Percentiles rank a stretch among this genome's conserved stretches.
phyloP scores from a whole-genome alignment of 1,140 invertebrate species.

The Adoxophyes honmai region DNA sequence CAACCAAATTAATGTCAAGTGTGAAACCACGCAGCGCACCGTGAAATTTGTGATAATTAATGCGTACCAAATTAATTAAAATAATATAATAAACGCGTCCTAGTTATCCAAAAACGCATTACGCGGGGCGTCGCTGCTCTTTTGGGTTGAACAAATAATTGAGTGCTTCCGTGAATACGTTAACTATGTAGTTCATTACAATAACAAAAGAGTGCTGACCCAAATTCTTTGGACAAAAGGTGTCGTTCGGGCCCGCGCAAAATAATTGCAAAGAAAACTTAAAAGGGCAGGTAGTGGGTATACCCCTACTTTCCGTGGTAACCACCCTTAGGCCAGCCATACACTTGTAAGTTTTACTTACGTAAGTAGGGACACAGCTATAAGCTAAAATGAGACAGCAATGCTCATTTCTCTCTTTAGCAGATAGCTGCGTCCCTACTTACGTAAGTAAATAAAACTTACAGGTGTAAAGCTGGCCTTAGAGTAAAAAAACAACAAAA shows the following conservation, averaged over 20 bases:
- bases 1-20: background rate
- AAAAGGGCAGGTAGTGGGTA: no score
- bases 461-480: no score
- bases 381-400: no score
- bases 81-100: background rate
- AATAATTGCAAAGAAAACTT: no score
- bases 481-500: no score
- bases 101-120: background rate
- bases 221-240: background rate
- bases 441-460: no score
- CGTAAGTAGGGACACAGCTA: no score
- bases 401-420: no score
- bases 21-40: background rate
- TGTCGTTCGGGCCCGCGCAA: background rate
- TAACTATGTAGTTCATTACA: background rate
- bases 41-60: constrained; percentile 1
- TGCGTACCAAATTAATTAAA: background rate
- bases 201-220: background rate
- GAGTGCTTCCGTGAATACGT: background rate
- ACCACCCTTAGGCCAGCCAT: no score
- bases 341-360: no score
- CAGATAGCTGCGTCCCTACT: no score
- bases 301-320: no score
- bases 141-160: background rate
- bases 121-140: background rate